A percentile compares a stretch with the other conserved stretches of the same genome.
phyloP scores from a whole-genome alignment of 2,888 invertebrate species.

The Anarsia innoxiella region DNA sequence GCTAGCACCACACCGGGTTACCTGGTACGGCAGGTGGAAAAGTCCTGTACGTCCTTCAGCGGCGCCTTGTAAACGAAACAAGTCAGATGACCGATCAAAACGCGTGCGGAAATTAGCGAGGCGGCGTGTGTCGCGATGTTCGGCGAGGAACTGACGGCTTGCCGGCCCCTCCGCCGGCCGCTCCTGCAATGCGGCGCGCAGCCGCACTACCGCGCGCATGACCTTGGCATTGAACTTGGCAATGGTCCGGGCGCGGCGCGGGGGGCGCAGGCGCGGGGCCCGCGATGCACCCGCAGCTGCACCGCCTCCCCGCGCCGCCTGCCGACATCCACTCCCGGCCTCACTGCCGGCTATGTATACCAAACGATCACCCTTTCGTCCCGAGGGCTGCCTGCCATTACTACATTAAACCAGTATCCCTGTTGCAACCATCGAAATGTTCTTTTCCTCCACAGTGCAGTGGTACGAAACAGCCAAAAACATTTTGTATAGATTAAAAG shows the following conservation, averaged over 20 bases:
- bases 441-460: too few relatives aligned
- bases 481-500: too few relatives aligned
- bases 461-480: too few relatives aligned
- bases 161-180: constrained; percentile 57
- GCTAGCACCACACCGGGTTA: constrained; percentile 27
- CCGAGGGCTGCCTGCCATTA: constrained; percentile 14
- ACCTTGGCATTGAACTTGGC: constrained; percentile 91
- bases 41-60: constrained; percentile 3
- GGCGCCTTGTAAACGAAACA: constrained; percentile 22
- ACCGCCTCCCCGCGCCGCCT: constrained; percentile 54
- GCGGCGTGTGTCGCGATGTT: constrained; percentile 56
- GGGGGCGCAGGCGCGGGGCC: constrained; percentile 27
- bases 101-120: constrained; percentile 35
- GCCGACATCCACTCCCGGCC: constrained; percentile 38
- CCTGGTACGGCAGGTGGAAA: constrained; percentile 27
- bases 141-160: constrained; percentile 62
- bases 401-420: too few relatives aligned
- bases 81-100: constrained; percentile 38
- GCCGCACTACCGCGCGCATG: constrained; percentile 78
- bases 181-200: constrained; percentile 81
- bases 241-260: constrained; percentile 56
- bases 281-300: constrained; percentile 67
- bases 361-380: constrained; percentile 28
- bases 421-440: too few relatives aligned
- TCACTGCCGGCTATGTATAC: constrained; percentile 27